A percentile compares a stretch with the other conserved stretches of the same genome.
Conservation (phyloP, 2,113 vertebrate species). For the Ia io region DNA sequence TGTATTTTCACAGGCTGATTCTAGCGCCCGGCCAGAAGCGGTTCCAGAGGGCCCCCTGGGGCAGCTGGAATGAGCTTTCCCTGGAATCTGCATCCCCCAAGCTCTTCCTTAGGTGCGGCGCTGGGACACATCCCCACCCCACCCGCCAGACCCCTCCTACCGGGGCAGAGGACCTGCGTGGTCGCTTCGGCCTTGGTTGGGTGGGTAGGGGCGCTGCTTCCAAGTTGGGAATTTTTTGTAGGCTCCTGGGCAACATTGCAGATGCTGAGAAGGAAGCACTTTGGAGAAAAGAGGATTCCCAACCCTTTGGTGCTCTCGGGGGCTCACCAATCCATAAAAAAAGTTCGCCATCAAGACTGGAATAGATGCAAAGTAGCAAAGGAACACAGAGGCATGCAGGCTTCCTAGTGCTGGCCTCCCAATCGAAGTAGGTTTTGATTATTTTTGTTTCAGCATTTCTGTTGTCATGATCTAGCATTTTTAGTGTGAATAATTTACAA, state of each 20-base stretch:
- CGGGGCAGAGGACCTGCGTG: too few species aligned
- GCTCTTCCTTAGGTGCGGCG: too few species aligned
- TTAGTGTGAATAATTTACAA: too few species aligned
- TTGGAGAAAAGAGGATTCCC: background rate
- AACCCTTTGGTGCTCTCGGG: background rate
- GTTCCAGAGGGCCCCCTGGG: fast-evolving
- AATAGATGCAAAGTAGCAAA: background rate
- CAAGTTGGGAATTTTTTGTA: background rate
- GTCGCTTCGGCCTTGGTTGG: background rate
- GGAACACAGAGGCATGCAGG: background rate
- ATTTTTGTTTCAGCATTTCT: too few species aligned
- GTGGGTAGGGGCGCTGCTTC: background rate
- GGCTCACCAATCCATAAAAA: background rate
- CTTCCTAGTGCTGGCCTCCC: too few species aligned
- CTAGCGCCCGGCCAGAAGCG: background rate
- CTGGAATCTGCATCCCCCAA: background rate
- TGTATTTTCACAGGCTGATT: background rate
- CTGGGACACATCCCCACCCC: background rate
- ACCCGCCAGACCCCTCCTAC: background rate
- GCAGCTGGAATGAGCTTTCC: background rate
- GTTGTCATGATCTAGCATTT: too few species aligned
- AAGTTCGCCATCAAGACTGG: background rate
- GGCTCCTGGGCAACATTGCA: background rate
- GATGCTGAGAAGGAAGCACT: background rate
- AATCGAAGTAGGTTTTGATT: too few species aligned